These are phyloP conservation scores for Mythimna pallens DNA, from an alignment of 2,888 invertebrate species.

Conservation along the genomic window DNA sequence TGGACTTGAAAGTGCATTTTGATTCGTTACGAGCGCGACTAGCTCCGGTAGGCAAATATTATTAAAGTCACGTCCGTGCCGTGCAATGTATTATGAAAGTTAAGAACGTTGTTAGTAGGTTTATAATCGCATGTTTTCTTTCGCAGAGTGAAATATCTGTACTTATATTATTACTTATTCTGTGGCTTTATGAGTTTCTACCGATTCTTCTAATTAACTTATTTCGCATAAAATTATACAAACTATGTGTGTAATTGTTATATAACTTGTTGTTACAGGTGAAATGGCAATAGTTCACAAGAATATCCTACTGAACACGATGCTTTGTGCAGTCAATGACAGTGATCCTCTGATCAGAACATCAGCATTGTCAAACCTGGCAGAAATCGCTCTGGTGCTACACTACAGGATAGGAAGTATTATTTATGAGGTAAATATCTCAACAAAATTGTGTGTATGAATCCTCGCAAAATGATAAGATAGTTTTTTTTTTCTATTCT, in stretches of 20 bases:
- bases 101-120: no score
- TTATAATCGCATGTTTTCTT: no score
- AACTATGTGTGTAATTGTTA: not conserved
- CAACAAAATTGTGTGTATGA: not conserved
- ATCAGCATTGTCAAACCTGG: conserved; percentile 96
- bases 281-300: conserved; percentile 93
- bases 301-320: conserved; percentile 92
- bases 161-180: no score
- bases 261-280: conserved; percentile 84
- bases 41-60: no score
- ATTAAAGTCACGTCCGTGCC: no score
- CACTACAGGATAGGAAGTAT: conserved; percentile 93
- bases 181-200: not conserved
- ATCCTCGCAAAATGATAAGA: not conserved
- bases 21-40: no score
- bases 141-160: no score
- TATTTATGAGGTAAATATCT: conserved; percentile 92
- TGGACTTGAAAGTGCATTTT: no score
- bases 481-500: no score
- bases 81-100: no score
- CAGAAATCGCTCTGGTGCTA: conserved; percentile 94
- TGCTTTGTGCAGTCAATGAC: conserved; percentile 93
- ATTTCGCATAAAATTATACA: not conserved
- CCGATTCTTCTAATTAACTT: not conserved
- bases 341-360: conserved; percentile 93